Evolutionary conservation across 2,888 invertebrate species (phyloP).

Genomic region (Noctua fimbriata): DNA sequence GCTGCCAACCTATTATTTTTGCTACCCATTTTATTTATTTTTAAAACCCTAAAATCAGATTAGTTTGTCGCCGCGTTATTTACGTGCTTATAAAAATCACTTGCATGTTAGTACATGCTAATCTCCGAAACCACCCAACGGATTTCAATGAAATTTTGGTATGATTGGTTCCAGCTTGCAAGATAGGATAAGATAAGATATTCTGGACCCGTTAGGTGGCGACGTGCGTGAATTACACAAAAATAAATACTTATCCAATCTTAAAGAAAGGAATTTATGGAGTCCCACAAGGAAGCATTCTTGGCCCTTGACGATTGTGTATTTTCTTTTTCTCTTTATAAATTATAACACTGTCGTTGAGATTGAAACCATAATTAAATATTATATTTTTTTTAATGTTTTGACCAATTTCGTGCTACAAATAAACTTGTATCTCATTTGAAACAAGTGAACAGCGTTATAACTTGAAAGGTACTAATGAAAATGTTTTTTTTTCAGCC

Average conservation of each 20-base stretch:
- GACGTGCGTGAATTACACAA: background rate
- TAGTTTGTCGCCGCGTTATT: too few relatives aligned
- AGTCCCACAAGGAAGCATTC: constrained; percentile 22
- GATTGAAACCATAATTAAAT: background rate
- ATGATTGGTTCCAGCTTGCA: too few relatives aligned
- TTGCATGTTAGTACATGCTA: too few relatives aligned
- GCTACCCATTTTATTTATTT: too few relatives aligned
- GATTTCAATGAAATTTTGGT: too few relatives aligned
- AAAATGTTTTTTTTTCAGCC: constrained; percentile 78
- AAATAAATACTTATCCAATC: background rate
- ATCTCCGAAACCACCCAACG: too few relatives aligned
- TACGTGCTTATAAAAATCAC: too few relatives aligned
- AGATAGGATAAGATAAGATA: too few relatives aligned
- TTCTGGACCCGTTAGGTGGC: background rate
- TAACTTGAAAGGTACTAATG: background rate
- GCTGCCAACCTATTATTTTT: too few relatives aligned
- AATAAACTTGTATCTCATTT: background rate
- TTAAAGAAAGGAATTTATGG: background rate
- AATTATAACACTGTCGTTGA: background rate
- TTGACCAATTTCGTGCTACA: background rate
- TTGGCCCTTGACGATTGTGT: background rate
- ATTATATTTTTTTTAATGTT: background rate
- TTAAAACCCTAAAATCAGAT: too few relatives aligned
- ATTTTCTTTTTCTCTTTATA: background rate
- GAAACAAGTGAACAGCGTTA: background rate